Evolutionary conservation across 2,888 invertebrate genomes (phyloP), one percentile per base, ranked within the genome.

Genomic region (Amblyjoppa proteus): DNA sequence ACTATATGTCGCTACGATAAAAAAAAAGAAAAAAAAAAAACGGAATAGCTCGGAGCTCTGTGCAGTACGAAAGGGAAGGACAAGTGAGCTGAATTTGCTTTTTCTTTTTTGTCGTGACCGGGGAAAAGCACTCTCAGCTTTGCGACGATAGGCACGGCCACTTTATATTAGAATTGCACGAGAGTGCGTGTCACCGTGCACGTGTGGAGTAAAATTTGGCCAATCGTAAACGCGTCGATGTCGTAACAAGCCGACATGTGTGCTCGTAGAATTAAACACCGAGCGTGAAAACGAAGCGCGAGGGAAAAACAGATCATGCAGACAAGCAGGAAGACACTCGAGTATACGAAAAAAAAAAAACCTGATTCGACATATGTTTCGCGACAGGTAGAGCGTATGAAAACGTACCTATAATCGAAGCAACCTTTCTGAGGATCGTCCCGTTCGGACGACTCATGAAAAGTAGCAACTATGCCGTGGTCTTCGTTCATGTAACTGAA

Each of bases 111-210:
- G 69, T 78, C 56, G 56, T 34, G 38, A 20, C 56, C 53, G 56
- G 58, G 58, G 41, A 77, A 70, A 69, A 69, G 58, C 58, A 58
- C 78, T 78, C 69, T 69, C 58, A 28, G 58, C 56, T 69, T 41
- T 78, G 53, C 56, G 56, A 28, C 69, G 25, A 16, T 28, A n/a
- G 31, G 58, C 45, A 45, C 69, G 34, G 58, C 38, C 78, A 78
- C 78, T 78, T 69, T 56, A 9, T 78, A 78, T 70, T 70, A 69
- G 58, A 78, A 78, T 78, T 41, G 78, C 58, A 28, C 66, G 53
- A 77, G 38, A 77, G 66, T 69, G 56, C 58, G 78, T 78, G 13
- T 58, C 31, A 20, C 41, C 41, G 56, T 56, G 25, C 25, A 56
- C 56, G 20, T 9, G 9, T 56, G 25, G 56, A 20, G 25, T 25